Percentiles rank a stretch among this genome's conserved stretches.
Conservation (phyloP, 1,140 invertebrate genomes). For the Rhizoglyphus robini region DNA sequence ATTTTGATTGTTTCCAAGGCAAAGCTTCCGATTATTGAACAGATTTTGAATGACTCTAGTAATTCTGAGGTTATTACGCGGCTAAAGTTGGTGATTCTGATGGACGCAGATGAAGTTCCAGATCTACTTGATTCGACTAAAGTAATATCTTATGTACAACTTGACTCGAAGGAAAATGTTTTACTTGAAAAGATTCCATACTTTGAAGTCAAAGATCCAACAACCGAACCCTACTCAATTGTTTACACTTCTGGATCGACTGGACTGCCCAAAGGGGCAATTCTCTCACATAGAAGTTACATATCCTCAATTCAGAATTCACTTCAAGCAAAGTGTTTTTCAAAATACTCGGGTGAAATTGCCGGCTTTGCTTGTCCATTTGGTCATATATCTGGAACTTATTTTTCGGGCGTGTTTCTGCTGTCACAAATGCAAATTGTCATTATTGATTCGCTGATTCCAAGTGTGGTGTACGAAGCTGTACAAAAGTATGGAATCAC, state of each 20-base stretch:
- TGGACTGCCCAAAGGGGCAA: constrained; percentile 38
- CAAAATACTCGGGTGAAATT: neutral
- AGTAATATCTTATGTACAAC: neutral
- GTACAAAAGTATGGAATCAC: neutral
- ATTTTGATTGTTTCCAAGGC: neutral
- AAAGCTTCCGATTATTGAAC: neutral
- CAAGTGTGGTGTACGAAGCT: neutral
- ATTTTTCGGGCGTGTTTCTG: too few species aligned
- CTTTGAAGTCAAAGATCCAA: neutral
- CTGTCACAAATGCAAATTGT: too few species aligned
- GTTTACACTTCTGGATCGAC: constrained; percentile 38
- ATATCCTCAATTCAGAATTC: neutral
- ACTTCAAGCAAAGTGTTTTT: neutral
- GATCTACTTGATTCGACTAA: too few species aligned
- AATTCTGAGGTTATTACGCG: neutral
- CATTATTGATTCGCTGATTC: neutral
- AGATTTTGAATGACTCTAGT: neutral
- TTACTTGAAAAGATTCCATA: neutral
- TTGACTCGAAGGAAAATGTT: neutral
- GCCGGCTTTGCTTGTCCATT: neutral
- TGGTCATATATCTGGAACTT: constrained; percentile 7
- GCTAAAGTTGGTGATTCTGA: neutral
- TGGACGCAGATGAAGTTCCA: too few species aligned
- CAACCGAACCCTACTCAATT: neutral
- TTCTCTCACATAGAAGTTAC: constrained; percentile 38